Percentiles rank a stretch among this genome's conserved stretches.
These are phyloP conservation scores for Ia io DNA, from an alignment of 2,113 vertebrate species.

Conservation along the genomic window DNA sequence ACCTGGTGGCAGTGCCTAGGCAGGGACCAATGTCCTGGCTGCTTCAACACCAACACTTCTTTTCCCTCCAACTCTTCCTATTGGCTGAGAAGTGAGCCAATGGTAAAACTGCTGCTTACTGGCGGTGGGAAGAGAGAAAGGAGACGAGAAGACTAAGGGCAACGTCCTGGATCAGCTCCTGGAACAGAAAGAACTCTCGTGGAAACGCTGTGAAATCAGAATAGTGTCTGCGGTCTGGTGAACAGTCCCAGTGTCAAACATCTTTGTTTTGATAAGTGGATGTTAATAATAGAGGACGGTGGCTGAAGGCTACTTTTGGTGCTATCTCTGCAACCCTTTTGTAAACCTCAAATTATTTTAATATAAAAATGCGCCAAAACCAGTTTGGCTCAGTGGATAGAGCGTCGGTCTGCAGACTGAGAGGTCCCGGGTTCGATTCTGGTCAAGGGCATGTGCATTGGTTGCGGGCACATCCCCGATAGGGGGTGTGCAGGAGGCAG, in stretches of 20 bases:
- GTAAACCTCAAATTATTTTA: neutral
- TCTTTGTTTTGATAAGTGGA: neutral
- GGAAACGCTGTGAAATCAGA: neutral
- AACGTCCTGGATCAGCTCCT: neutral
- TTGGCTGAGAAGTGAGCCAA: neutral
- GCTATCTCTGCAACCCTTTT: neutral
- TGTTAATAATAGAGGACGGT: neutral
- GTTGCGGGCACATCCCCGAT: no score
- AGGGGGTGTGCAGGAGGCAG: no score
- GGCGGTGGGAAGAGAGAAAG: neutral
- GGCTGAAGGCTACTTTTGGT: neutral
- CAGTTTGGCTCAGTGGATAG: no score
- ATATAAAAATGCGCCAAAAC: neutral
- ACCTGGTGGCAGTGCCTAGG: neutral
- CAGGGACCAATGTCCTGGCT: fast-evolving
- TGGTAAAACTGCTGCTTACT: neutral
- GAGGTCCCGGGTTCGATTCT: no score
- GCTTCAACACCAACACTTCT: neutral
- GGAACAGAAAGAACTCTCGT: neutral
- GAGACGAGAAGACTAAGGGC: neutral
- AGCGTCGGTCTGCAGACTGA: no score
- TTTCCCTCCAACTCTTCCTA: neutral
- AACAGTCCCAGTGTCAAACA: neutral
- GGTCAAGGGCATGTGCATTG: no score
- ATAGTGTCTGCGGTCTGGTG: neutral